A percentile compares a stretch with the other conserved stretches of the same genome.
Conservation (phyloP, 2,888 invertebrate species). For the Dasysyrphus tricinctus region DNA sequence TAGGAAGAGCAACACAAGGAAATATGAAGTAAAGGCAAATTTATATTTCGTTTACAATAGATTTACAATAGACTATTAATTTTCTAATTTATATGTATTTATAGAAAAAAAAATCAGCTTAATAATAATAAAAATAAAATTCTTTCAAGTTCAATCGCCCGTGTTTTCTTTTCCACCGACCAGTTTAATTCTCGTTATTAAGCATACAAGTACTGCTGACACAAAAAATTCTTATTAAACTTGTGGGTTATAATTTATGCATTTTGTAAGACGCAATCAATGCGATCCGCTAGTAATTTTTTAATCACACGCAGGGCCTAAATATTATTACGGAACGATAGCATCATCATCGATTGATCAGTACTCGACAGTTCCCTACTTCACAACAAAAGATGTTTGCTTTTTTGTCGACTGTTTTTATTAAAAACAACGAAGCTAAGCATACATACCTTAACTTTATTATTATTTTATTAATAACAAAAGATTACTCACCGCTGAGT, state of each 20-base stretch:
- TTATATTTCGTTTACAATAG: constrained; percentile 12
- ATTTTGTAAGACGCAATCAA: constrained; percentile 16
- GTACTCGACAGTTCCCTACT: not conserved
- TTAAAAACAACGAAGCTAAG: not conserved
- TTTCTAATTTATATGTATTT: constrained; percentile 8
- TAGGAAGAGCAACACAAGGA: not conserved
- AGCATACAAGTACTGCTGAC: not conserved
- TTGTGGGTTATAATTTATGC: constrained; percentile 5
- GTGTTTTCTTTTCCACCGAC: constrained; percentile 10
- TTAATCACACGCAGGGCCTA: not conserved
- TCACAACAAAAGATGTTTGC: constrained; percentile 6
- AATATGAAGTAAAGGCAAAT: constrained; percentile 27
- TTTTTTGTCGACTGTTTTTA: constrained; percentile 28
- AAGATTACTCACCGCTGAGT: constrained; percentile 76
- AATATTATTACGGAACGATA: not conserved
- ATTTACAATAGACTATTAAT: constrained; percentile 50
- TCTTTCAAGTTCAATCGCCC: constrained; percentile 47
- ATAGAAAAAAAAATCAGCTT: constrained; percentile 37
- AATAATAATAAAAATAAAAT: constrained; percentile 30
- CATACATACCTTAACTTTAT: not conserved
- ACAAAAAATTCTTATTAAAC: not conserved
- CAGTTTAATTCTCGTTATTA: constrained; percentile 15
- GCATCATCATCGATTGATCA: not conserved
- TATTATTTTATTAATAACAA: constrained; percentile 37
- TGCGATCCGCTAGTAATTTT: not conserved